Evolutionary conservation across 2,888 invertebrate genomes (phyloP), one percentile per base, ranked within the genome.

Genomic region (Rotaria macrura): DNA sequence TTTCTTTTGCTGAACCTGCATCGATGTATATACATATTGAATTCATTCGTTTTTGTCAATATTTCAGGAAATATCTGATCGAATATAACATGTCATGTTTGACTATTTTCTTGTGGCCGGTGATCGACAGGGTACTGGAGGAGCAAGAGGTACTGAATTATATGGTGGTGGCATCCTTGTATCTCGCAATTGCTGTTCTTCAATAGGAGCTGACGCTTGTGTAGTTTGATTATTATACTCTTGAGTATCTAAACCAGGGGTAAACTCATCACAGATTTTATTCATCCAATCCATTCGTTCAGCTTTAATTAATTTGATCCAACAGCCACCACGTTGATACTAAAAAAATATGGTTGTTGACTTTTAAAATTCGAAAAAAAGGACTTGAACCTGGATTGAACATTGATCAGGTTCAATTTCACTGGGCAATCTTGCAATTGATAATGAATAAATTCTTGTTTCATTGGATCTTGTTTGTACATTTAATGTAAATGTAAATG

Each of bases 241-340:
- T 25, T 40, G 79, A 43, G 43, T 79, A 43, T 79, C 43, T 79
- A 79, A 79, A 5, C 79, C 79, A 43, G 79, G 79, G 5, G 43
- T n/a, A 1, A 43, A 34, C 12, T 23, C 25, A 79, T 79, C 79
- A 79, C 79, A 79, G 12, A 79, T 79, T 43, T 43, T 40, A 43
- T 79, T 79, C 43, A 79, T 79, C 79, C 79, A 79, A 12, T 25
- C 0, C n/a, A 43, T 79, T 43, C 25, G 40, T 10, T 79, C 43
- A 25, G 20, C 23, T 43, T 79, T 79, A n/a, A 9, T 12, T 10
- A 79, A 43, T 7, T 40, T 79, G 2, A 43, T 43, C 79, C 79
- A 79, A 25, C 40, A 40, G 25, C 79, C 79, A 79, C 40, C 79
- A 43, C 43, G 79, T 43, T 79, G 79, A 79, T 79, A 79, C 79